phyloP scores from a whole-genome alignment of 1,140 invertebrate species.

The Pectinophora gossypiella region DNA sequence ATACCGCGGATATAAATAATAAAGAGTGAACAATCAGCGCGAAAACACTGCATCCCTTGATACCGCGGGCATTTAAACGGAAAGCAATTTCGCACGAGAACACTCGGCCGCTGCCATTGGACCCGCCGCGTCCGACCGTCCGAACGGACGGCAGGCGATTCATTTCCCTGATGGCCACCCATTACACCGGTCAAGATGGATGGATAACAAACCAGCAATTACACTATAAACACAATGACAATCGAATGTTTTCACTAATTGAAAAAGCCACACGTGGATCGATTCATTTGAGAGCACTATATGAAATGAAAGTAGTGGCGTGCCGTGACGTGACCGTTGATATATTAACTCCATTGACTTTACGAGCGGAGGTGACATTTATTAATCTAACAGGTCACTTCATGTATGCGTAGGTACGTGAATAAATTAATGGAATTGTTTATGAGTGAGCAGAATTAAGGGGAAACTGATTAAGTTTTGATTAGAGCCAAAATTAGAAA shows the following conservation, averaged over 20 bases:
- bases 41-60: conserved; percentile 25
- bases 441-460: conserved; percentile 1
- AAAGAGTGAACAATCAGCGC: conserved; percentile 26
- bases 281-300: conserved; percentile 19
- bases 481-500: not conserved
- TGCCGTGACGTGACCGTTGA: conserved; percentile 49
- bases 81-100: conserved; percentile 48
- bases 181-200: conserved; percentile 68
- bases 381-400: conserved; percentile 52
- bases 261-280: conserved; percentile 48
- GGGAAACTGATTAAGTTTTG: not conserved
- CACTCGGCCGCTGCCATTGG: conserved; percentile 28
- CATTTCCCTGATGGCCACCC: conserved; percentile 66
- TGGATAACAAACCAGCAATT: conserved; percentile 70
- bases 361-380: conserved; percentile 54
- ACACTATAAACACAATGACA: conserved; percentile 68
- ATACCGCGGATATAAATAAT: conserved; percentile 16
- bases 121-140: conserved; percentile 20
- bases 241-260: conserved; percentile 72
- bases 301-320: conserved; percentile 22
- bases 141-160: conserved; percentile 42
- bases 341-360: conserved; percentile 65
- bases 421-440: conserved; percentile 33
- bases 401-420: conserved; percentile 19
- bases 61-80: conserved; percentile 37